Evolutionary conservation across 2,113 vertebrate species (phyloP).

Genomic region (Cynopterus brachyotis): DNA sequence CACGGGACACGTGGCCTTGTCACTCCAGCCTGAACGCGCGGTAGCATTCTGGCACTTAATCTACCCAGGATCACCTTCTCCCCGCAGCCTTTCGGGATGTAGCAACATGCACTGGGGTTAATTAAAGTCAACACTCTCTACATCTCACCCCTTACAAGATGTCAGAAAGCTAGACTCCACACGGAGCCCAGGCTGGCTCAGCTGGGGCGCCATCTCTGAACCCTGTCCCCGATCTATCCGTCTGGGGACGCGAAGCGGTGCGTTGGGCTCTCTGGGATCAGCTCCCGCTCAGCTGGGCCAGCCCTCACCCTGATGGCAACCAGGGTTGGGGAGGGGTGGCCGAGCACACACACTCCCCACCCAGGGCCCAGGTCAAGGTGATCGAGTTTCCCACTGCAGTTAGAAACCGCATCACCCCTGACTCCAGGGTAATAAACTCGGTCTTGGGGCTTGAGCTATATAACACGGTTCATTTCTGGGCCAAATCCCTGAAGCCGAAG

Average conservation of each 20-base stretch:
- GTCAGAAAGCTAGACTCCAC: slow-evolving; percentile 36
- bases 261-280: slow-evolving; percentile 45
- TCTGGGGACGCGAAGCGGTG: slow-evolving; percentile 37
- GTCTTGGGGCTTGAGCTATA: slow-evolving; percentile 44
- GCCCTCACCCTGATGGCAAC: slow-evolving; percentile 41
- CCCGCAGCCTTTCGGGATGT: slow-evolving; percentile 49
- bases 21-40: slow-evolving; percentile 79
- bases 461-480: slow-evolving; percentile 58
- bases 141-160: slow-evolving; percentile 65
- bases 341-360: slow-evolving; percentile 6
- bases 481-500: slow-evolving; percentile 66
- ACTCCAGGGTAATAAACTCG: slow-evolving; percentile 60
- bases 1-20: slow-evolving; percentile 21
- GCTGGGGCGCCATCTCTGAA: not conserved
- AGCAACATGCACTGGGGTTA: slow-evolving; percentile 55
- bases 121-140: slow-evolving; percentile 76
- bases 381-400: slow-evolving; percentile 62
- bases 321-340: slow-evolving; percentile 32
- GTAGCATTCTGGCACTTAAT: slow-evolving; percentile 83
- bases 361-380: slow-evolving; percentile 66
- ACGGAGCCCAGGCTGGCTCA: not conserved
- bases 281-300: slow-evolving; percentile 37
- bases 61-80: slow-evolving; percentile 78
- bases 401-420: slow-evolving; percentile 50
- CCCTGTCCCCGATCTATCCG: slow-evolving; percentile 45